Base-by-base conservation (phyloP, 2,797 vertebrate genomes). In the Decapterus maruadsi region DNA sequence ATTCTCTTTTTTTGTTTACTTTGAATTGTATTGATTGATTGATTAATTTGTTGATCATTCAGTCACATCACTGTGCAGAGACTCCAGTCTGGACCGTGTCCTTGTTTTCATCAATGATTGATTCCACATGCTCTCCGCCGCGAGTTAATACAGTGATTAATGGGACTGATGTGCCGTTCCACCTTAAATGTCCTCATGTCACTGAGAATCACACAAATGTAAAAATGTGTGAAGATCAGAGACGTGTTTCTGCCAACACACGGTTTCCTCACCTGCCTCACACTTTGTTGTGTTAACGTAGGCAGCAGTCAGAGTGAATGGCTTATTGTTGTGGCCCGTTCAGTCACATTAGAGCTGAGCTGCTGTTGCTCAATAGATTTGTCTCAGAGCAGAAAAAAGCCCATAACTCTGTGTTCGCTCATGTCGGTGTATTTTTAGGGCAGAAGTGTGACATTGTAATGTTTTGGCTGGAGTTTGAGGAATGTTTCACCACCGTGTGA, bases 401-500 rank as follows among this genome's bases (percentile, higher is more conserved):
- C 48, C 43, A 6, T 45, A 13, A 63, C 42, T 58, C n/a, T 26
- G 7, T 0, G 0, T 65, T 4, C 8, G 38, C 19, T 56, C 16
- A 1, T 2, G 42, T 43, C 9, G 0, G 68, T 38, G 62, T 77
- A 68, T 86, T 84, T 83, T 81, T 63, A 34, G 78, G 12, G 68
- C 50, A 82, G 77, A 86, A 89, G 72, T 84, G 72, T 75, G 58
- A 83, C 77, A 31, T 66, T 85, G 82, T 81, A 26, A 48, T 58
- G 73, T 61, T 26, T 55, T 13, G 29, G 69, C 73, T 63, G 60
- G 6, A 56, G 51, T 16, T 63, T 50, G 0, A 70, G 87, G 89
- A 93, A 93, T 92, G 81, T 90, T 46, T 77, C 86, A 77, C 77
- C 80, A 4, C 4, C 2, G 10, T 69, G 90, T 53, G 87, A 90